Base-by-base conservation (phyloP, 2,113 vertebrate species). In the Brienomyrus brachyistius region DNA sequence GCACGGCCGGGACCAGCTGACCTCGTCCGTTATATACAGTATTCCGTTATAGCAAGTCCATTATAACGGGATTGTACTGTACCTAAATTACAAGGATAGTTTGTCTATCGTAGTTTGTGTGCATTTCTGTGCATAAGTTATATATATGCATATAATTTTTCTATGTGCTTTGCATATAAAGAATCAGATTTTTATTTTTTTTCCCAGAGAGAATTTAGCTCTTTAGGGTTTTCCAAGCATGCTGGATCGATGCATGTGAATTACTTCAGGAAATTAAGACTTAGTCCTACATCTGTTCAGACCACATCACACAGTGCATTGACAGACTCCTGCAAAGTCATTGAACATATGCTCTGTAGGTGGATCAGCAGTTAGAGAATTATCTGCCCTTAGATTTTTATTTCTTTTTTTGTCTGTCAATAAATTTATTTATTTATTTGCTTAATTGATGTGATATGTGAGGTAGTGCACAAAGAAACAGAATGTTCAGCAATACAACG, bases 181-280 rank as follows among this genome's bases (percentile, higher is more conserved):
- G 31, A 80, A 17, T 80, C 83, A 51, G 40, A 11, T 47, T 17
- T 27, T 54, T 1, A 13, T 31, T 35, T 35, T 51, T 86, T 45
- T 54, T 31, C 5, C n/a, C 48, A 87, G 13, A 48, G 50, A 87
- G 85, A 87, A 56, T 87, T 54, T 10, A 54, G 85, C 85, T 87
- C 19, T 54, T 87, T 19, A 35, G n/a, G n/a, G 27, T 35, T 87
- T 51, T 54, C n/a, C 85, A 87, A 54, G n/a, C 85, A 9, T 52
- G 85, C 51, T 9, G 23, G 85, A 87, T 87, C 85, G 19, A 87
- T 87, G 51, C 51, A 54, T 56, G 50, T 21, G 51, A 87, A 87
- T 87, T 54, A 51, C 85, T 87, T 87, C 51, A 31, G 85, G 50
- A 54, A 87, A 51, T 56, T 40, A 87, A 87, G 51, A 54, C 85